These are phyloP conservation scores for Steinernema khuongi DNA, from an alignment of 1,140 invertebrate genomes.

Conservation along the genomic window DNA sequence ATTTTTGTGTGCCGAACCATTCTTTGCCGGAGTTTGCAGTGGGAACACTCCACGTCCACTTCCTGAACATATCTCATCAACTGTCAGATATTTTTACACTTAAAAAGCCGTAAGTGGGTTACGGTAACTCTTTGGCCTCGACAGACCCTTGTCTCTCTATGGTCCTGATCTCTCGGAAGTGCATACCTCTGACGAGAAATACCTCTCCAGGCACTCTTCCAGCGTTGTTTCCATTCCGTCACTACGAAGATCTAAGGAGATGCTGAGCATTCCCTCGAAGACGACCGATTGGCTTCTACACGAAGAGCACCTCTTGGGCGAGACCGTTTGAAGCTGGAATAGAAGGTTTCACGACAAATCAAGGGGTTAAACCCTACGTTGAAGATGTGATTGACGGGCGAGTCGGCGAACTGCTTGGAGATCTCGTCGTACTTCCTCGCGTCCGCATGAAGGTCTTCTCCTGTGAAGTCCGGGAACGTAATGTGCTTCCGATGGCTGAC, in stretches of 20 bases:
- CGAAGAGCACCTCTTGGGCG: neutral
- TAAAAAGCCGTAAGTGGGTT: too few relatives aligned
- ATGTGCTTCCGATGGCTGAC: neutral
- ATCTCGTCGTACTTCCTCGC: conserved; percentile 19
- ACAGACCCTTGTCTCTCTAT: neutral
- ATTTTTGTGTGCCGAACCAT: conserved; percentile 60
- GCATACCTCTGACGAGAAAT: conserved; percentile 18
- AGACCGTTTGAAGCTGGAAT: conserved; percentile 18
- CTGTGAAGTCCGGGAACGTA: neutral
- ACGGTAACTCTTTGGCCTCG: too few relatives aligned
- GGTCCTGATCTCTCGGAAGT: neutral
- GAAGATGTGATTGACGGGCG: conserved; percentile 22
- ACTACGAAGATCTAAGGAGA: neutral
- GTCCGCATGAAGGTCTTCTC: conserved; percentile 4
- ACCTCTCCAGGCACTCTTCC: conserved; percentile 17
- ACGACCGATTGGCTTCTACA: conserved; percentile 11
- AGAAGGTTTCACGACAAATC: neutral
- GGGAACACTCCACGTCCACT: conserved; percentile 16
- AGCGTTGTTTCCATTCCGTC: conserved; percentile 13
- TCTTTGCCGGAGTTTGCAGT: conserved; percentile 20
- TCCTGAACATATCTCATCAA: conserved; percentile 2
- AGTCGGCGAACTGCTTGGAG: conserved; percentile 21
- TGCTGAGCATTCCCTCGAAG: neutral
- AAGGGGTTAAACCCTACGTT: conserved; percentile 5
- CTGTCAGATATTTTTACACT: neutral